These are phyloP conservation scores for Andrena hattorfiana DNA, from an alignment of 2,888 invertebrate genomes.

Conservation along the genomic window DNA sequence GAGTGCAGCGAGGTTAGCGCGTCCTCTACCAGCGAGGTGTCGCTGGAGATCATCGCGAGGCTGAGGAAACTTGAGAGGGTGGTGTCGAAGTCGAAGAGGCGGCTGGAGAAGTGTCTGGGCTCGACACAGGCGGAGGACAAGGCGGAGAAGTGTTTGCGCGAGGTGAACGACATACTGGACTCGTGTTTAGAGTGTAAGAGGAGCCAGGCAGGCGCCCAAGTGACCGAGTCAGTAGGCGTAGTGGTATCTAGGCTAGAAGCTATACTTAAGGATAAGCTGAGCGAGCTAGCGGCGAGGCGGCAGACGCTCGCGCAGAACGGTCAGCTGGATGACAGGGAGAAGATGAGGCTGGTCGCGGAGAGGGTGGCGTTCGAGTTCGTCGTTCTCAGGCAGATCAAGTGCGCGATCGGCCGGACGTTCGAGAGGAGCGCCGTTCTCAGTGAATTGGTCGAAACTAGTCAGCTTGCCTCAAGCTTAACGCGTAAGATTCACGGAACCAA, in stretches of 20 bases:
- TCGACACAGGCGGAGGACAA: conserved; percentile 82
- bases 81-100: conserved; percentile 79
- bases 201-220: conserved; percentile 74
- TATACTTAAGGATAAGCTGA: conserved; percentile 89
- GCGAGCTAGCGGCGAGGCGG: conserved; percentile 89
- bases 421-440: conserved; percentile 78
- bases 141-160: conserved; percentile 81
- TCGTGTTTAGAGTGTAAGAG: conserved; percentile 80
- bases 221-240: conserved; percentile 77
- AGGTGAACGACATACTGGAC: conserved; percentile 81
- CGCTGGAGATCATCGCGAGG: conserved; percentile 77
- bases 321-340: conserved; percentile 89
- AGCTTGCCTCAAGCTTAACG: conserved; percentile 90
- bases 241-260: conserved; percentile 86
- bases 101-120: conserved; percentile 80
- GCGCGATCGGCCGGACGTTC: conserved; percentile 74
- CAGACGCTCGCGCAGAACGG: conserved; percentile 89
- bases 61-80: conserved; percentile 79
- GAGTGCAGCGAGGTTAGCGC: conserved; percentile 79
- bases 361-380: conserved; percentile 93
- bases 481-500: conserved; percentile 85
- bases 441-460: conserved; percentile 91
- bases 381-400: conserved; percentile 86
- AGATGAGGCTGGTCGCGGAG: conserved; percentile 91
- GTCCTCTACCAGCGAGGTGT: conserved; percentile 74